These are phyloP conservation scores for Asobara japonica DNA, from an alignment of 1,140 invertebrate genomes.

Conservation along the genomic window DNA sequence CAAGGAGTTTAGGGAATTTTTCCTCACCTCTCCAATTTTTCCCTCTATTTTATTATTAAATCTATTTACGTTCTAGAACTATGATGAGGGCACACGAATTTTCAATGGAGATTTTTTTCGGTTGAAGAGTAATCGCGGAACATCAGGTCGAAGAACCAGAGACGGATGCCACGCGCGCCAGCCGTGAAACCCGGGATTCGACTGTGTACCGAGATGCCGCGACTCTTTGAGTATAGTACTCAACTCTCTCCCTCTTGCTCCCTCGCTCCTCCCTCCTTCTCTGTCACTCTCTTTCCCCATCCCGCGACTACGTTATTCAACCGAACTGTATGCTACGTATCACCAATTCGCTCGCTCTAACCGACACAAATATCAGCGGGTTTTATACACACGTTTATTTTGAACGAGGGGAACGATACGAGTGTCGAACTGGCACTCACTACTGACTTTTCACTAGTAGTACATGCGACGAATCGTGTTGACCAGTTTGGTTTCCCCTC, in stretches of 20 bases:
- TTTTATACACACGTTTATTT: too few species aligned
- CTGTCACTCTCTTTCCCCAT: background rate
- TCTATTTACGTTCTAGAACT: too few species aligned
- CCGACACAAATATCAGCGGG: background rate
- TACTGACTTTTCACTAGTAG: background rate
- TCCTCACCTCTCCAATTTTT: too few species aligned
- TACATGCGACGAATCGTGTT: background rate
- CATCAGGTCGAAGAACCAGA: background rate
- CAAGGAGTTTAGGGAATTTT: too few species aligned
- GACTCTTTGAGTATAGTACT: conserved; percentile 9
- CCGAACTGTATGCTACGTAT: background rate
- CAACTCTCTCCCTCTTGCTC: background rate
- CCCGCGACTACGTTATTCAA: background rate
- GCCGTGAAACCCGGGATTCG: conserved; percentile 31
- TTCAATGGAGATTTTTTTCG: too few species aligned
- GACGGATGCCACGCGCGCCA: conserved; percentile 21
- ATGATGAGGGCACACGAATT: too few species aligned
- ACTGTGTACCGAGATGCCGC: conserved; percentile 30
- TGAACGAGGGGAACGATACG: too few species aligned
- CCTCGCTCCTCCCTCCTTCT: background rate
- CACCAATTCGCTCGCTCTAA: conserved; percentile 20
- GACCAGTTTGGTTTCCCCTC: background rate
- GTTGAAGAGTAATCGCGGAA: background rate
- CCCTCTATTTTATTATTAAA: too few species aligned
- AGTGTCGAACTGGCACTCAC: background rate